These are phyloP conservation scores for Xiphorhynchus elegans DNA, from an alignment of 2,113 vertebrate genomes.

Conservation along the genomic window DNA sequence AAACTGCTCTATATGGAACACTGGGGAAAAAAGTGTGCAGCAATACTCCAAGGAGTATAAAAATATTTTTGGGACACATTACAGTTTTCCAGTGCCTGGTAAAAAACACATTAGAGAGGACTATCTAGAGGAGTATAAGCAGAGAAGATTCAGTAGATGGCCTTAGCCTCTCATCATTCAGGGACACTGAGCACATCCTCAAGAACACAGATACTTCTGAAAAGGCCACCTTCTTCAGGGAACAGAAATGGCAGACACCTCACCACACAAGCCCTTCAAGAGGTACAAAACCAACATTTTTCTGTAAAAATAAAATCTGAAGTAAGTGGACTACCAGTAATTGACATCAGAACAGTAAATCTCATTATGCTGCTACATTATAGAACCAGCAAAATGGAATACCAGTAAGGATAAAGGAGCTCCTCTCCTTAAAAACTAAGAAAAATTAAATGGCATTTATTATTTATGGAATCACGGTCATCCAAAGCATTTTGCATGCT, in stretches of 20 bases:
- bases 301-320: background rate
- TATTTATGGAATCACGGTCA: background rate
- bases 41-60: background rate
- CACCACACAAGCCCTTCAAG: background rate
- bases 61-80: background rate
- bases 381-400: background rate
- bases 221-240: background rate
- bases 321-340: background rate
- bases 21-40: background rate
- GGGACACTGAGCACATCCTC: background rate
- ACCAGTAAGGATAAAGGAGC: background rate
- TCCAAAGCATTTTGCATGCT: background rate
- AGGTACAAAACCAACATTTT: background rate
- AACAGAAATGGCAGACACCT: background rate
- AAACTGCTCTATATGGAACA: background rate
- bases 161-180: background rate
- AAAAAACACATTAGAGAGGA: background rate
- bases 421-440: background rate
- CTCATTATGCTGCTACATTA: background rate
- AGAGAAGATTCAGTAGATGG: background rate
- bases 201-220: background rate
- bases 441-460: background rate
- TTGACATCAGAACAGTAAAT: background rate
- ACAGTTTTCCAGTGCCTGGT: background rate
- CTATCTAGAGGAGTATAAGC: background rate